These are phyloP conservation scores for Odontesthes bonariensis DNA, from an alignment of 2,113 vertebrate genomes.

Conservation along the genomic window DNA sequence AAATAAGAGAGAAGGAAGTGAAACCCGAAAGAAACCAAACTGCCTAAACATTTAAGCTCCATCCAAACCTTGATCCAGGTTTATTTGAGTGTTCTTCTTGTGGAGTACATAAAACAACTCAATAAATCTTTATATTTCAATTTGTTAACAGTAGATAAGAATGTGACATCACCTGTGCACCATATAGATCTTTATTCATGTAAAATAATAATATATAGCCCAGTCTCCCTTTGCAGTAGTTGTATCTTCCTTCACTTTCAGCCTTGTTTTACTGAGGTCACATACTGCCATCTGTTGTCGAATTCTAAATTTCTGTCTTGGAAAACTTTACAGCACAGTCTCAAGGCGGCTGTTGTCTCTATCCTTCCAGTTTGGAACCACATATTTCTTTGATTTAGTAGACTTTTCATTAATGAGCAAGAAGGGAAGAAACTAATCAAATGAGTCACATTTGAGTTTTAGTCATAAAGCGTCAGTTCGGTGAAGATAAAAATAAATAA, in stretches of 20 bases:
- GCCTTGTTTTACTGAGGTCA: conserved; percentile 23
- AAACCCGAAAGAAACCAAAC: conserved; percentile 6
- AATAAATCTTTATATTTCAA: not conserved
- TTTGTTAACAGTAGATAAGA: conserved; percentile 5
- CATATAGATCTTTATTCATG: not conserved
- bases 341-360: not conserved
- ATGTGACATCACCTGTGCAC: not conserved
- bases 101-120: conserved; percentile 2
- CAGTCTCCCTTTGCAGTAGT: too few relatives aligned
- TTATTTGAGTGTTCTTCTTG: not conserved
- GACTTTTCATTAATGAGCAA: not conserved
- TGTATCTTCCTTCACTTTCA: not conserved
- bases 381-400: not conserved
- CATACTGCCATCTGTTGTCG: conserved; percentile 67
- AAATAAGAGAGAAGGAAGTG: conserved; percentile 13
- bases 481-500: too few relatives aligned
- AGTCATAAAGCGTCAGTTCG: not conserved
- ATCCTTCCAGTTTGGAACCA: not conserved
- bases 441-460: not conserved
- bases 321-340: not conserved
- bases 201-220: too few relatives aligned
- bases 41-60: conserved; percentile 7
- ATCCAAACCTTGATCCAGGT: conserved; percentile 1
- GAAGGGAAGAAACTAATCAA: not conserved
- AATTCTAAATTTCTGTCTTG: not conserved